These are phyloP conservation scores for Leptopterna dolabrata DNA, from an alignment of 2,888 invertebrate species.

Conservation along the genomic window DNA sequence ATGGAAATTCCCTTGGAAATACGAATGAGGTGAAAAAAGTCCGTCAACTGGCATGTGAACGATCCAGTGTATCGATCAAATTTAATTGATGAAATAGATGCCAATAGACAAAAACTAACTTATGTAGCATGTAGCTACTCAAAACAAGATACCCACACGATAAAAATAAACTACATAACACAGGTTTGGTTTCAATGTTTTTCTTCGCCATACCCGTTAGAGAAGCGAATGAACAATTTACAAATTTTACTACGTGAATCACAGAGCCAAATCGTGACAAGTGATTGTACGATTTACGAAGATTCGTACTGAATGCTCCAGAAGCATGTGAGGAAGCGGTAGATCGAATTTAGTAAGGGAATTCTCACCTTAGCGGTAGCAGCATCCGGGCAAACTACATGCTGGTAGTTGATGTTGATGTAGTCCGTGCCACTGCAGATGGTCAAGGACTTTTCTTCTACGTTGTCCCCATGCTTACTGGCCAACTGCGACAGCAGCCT, in stretches of 20 bases:
- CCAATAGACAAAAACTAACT: too few relatives aligned
- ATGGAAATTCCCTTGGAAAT: too few relatives aligned
- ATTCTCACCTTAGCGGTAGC: conserved; percentile 88
- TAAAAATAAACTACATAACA: neutral
- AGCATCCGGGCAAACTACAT: conserved; percentile 93
- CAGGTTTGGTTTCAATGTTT: neutral
- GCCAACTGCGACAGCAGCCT: conserved; percentile 81
- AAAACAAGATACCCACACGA: neutral
- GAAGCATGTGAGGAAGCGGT: neutral
- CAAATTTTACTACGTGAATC: conserved; percentile 9
- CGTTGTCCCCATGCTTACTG: conserved; percentile 80
- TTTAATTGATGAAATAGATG: too few relatives aligned
- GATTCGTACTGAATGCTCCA: neutral
- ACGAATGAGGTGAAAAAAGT: neutral
- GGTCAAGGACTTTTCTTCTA: conserved; percentile 94
- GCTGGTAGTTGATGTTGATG: conserved; percentile 98
- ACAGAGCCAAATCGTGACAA: conserved; percentile 13
- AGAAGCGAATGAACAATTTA: neutral
- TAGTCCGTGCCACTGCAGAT: conserved; percentile 98
- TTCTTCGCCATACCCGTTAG: neutral
- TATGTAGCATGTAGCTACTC: too few relatives aligned
- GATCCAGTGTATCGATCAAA: too few relatives aligned
- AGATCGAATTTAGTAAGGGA: neutral
- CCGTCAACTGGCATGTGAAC: neutral
- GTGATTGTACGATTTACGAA: neutral